Percentiles rank a stretch among this genome's conserved stretches.
Evolutionary conservation across 2,888 invertebrate genomes (phyloP).

Genomic region (Phrixothrix hirtus): DNA sequence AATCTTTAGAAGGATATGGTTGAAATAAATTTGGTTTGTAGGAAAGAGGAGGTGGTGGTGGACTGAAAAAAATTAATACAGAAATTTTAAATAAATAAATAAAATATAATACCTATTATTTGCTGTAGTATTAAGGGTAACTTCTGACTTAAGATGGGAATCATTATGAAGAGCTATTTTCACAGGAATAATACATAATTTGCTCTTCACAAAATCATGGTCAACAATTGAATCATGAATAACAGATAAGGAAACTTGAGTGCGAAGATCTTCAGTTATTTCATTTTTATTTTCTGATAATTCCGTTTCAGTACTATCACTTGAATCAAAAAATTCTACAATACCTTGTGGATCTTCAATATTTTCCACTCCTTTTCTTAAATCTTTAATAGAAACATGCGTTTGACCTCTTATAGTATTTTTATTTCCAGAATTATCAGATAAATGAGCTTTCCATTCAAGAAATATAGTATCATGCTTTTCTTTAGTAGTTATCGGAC

Average conservation of each 20-base stretch:
- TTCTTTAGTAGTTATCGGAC: constrained; percentile 11
- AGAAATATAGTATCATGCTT: constrained; percentile 49
- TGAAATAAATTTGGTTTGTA: constrained; percentile 38
- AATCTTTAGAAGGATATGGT: constrained; percentile 49
- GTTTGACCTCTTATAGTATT: constrained; percentile 70
- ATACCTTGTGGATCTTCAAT: constrained; percentile 46
- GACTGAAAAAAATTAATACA: constrained; percentile 26
- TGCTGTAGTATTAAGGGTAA: constrained; percentile 65
- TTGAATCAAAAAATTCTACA: constrained; percentile 57
- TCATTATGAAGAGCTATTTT: constrained; percentile 70
- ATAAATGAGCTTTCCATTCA: constrained; percentile 52
- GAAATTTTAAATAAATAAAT: constrained; percentile 1
- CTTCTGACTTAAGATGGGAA: constrained; percentile 61
- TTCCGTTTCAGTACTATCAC: constrained; percentile 42
- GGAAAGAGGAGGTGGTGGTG: constrained; percentile 13
- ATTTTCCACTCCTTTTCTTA: constrained; percentile 48
- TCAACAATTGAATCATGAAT: constrained; percentile 62
- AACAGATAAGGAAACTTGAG: constrained; percentile 34
- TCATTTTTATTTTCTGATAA: constrained; percentile 44
- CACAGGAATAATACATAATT: constrained; percentile 70
- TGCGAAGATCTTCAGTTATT: constrained; percentile 30
- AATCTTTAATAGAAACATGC: constrained; percentile 58
- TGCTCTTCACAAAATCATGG: constrained; percentile 66
- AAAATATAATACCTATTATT: constrained; percentile 59
- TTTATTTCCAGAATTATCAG: constrained; percentile 60